phyloP scores from a whole-genome alignment of 1,140 invertebrate species.

The Homarus americanus region DNA sequence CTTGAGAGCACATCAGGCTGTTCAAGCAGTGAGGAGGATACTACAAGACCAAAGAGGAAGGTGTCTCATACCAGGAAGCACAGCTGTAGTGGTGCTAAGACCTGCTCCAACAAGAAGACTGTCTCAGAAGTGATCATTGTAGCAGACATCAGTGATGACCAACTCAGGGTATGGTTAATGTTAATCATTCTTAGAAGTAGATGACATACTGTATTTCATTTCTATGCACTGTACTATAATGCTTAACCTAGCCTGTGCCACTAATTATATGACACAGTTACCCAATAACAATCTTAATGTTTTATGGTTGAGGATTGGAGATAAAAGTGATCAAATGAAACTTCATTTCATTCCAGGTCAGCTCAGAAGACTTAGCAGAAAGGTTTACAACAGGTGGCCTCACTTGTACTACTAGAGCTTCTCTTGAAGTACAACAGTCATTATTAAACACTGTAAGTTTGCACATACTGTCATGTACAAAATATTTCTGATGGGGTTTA shows the following conservation, averaged over 20 bases:
- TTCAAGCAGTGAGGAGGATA: neutral
- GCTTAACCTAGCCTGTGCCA: too few relatives aligned
- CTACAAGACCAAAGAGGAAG: neutral
- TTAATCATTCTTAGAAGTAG: neutral
- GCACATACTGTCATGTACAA: too few relatives aligned
- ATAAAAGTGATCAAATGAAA: neutral
- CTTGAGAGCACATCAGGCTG: neutral
- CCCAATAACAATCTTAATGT: too few relatives aligned
- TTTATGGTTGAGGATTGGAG: too few relatives aligned
- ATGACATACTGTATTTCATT: too few relatives aligned
- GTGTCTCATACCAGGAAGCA: neutral
- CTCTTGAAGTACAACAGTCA: neutral
- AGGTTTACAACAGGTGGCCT: constrained; percentile 16
- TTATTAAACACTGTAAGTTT: neutral
- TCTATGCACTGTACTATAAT: too few relatives aligned
- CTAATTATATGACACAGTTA: too few relatives aligned
- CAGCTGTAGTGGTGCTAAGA: constrained; percentile 5
- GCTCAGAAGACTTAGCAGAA: constrained; percentile 13
- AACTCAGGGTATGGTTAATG: constrained; percentile 5
- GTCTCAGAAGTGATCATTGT: neutral
- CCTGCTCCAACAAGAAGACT: constrained; percentile 12
- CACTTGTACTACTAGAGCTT: neutral
- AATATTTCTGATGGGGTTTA: too few relatives aligned
- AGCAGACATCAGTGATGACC: neutral
- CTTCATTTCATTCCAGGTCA: neutral